Evolutionary conservation across 2,797 vertebrate genomes (phyloP), one percentile per base, ranked within the genome.

Genomic region (Podargus strigoides): DNA sequence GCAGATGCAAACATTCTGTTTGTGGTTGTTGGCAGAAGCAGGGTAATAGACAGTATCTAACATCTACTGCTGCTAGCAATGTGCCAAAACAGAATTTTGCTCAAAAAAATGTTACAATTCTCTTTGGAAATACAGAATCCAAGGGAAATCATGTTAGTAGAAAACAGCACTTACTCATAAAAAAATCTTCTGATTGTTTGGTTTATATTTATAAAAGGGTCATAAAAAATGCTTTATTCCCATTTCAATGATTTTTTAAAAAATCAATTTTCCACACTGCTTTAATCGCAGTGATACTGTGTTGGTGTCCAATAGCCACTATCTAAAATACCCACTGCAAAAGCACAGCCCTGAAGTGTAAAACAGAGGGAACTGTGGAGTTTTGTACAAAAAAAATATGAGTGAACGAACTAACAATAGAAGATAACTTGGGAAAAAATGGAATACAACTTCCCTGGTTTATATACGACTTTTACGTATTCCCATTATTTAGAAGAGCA

Each of bases 21-120:
- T 0, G 11, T 90, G 59, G 85, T 16, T 91, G 59, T 56, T 93
- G 91, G 85, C 94, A 96, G 56, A 67, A 58, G 41, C 60, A 88
- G 44, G 18, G 49, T 81, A 93, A 92, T 77, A 93, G 85, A 89
- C 83, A 95, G 53, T 69, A 92, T 88, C 58, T 72, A 89, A 87
- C 62, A 89, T 82, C 87, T 91, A 85, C 72, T 69, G 73, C 89
- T 92, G 69, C 44, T 85, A 87, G 75, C 36, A 68, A 30, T 7
- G 58, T 86, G 92, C 89, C 85, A 95, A 78, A 89, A 36, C 50
- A 90, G 44, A 85, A 85, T 72, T 89, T 64, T 89, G 46, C 39
- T 58, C 22, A 60, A 81, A 53, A 66, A 91, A 90, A 93, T 76
- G 63, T 17, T 93, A 77, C 26, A 44, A 28, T 69, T 87, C 67